Conservation (phyloP, 1,140 invertebrate genomes). For the Zaprionus africanus region DNA sequence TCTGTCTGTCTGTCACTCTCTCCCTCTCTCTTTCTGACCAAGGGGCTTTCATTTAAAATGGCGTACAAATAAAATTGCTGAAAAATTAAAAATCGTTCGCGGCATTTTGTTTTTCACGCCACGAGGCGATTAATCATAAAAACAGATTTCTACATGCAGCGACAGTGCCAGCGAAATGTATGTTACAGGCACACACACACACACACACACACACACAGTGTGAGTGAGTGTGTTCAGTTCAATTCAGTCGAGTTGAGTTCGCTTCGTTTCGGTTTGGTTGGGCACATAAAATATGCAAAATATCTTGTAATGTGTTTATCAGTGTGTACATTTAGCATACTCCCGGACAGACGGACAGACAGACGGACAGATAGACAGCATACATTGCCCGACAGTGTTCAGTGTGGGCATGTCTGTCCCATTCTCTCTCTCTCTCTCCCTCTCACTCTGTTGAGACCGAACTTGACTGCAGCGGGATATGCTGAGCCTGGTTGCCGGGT, state of each 20-base stretch:
- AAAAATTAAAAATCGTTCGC: slow-evolving; percentile 62
- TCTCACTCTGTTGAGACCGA: background rate
- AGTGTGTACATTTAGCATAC: slow-evolving; percentile 58
- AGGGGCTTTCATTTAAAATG: slow-evolving; percentile 40
- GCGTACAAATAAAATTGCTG: slow-evolving; percentile 52
- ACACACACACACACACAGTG: too few relatives aligned
- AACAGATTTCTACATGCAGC: slow-evolving; percentile 69
- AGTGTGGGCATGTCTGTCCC: slow-evolving; percentile 12
- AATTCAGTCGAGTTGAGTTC: slow-evolving; percentile 12
- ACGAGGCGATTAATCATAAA: slow-evolving; percentile 72
- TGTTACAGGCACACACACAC: background rate
- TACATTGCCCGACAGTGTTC: slow-evolving; percentile 57
- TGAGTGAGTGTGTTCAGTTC: background rate
- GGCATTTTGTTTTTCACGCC: slow-evolving; percentile 54
- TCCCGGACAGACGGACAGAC: slow-evolving; percentile 1
- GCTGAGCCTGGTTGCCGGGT: slow-evolving; percentile 23
- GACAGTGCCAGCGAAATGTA: slow-evolving; percentile 11
- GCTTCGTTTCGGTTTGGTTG: slow-evolving; percentile 4
- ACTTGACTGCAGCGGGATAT: slow-evolving; percentile 2
- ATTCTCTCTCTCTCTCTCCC: too few relatives aligned
- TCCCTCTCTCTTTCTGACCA: background rate
- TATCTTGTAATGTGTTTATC: slow-evolving; percentile 80
- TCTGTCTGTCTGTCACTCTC: background rate
- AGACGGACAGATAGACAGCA: slow-evolving; percentile 14
- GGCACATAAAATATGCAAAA: slow-evolving; percentile 75